Evolutionary conservation across 2,113 vertebrate genomes (phyloP).

Genomic region (Trogon melanurus): DNA sequence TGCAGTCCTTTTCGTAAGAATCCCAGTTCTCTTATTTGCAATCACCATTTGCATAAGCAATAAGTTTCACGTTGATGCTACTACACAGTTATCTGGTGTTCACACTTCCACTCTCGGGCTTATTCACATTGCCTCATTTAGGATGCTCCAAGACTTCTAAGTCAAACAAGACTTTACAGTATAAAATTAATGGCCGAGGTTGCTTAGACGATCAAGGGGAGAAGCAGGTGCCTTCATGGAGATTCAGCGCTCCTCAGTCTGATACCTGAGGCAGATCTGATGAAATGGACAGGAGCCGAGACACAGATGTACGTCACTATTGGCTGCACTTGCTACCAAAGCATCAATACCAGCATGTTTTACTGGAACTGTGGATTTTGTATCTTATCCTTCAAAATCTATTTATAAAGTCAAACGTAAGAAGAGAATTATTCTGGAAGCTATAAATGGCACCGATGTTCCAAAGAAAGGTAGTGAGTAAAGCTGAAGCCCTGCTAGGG

Average conservation of each 20-base stretch:
- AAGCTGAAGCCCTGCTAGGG: background rate
- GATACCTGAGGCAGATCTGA: background rate
- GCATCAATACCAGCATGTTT: background rate
- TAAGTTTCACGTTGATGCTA: background rate
- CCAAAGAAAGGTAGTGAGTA: background rate
- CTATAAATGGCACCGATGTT: background rate
- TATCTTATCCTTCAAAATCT: conserved; percentile 12
- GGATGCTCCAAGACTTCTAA: background rate
- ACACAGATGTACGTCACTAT: background rate
- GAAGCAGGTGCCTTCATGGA: background rate
- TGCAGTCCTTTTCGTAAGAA: background rate
- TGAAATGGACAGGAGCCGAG: background rate
- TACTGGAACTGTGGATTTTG: background rate
- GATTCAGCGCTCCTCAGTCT: background rate
- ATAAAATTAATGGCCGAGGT: background rate
- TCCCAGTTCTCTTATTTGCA: background rate
- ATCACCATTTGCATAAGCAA: background rate
- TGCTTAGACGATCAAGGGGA: background rate
- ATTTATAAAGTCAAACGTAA: background rate
- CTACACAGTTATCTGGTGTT: background rate
- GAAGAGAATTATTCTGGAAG: conserved; percentile 11
- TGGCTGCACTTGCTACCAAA: background rate
- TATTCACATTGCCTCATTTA: background rate
- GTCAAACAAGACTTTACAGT: background rate
- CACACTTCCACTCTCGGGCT: background rate